These are phyloP conservation scores for Cynopterus sphinx DNA, from an alignment of 2,797 vertebrate species.

Conservation along the genomic window DNA sequence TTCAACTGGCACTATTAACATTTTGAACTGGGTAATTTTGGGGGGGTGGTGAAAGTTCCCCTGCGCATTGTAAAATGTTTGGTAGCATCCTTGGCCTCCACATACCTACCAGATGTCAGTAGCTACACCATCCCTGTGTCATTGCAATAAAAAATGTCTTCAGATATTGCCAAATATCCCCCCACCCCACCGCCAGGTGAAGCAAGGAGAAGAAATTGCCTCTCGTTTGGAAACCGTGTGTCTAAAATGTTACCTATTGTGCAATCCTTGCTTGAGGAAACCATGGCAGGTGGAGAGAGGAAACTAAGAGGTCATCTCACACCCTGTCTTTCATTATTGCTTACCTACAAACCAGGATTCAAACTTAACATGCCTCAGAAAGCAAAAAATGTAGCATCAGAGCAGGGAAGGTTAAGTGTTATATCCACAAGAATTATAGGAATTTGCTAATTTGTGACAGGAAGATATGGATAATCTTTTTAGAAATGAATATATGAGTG, in stretches of 20 bases:
- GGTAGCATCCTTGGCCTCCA: neutral
- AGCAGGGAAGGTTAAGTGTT: neutral
- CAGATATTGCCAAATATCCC: neutral
- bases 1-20: neutral
- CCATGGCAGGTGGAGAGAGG: neutral
- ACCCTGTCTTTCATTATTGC: neutral
- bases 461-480: neutral
- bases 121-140: neutral
- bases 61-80: neutral
- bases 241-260: neutral
- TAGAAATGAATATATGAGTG: neutral
- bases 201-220: neutral
- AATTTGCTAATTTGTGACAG: neutral
- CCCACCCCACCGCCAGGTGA: neutral
- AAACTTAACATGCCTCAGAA: neutral
- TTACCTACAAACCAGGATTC: neutral
- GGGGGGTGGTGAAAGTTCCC: too few relatives aligned
- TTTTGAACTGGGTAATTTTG: neutral
- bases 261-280: neutral
- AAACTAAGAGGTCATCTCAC: neutral
- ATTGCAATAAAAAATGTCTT: neutral
- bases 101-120: neutral
- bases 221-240: neutral
- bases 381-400: neutral
- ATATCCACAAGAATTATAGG: neutral